phyloP scores from a whole-genome alignment of 2,888 invertebrate species.

The Homarus gammarus region DNA sequence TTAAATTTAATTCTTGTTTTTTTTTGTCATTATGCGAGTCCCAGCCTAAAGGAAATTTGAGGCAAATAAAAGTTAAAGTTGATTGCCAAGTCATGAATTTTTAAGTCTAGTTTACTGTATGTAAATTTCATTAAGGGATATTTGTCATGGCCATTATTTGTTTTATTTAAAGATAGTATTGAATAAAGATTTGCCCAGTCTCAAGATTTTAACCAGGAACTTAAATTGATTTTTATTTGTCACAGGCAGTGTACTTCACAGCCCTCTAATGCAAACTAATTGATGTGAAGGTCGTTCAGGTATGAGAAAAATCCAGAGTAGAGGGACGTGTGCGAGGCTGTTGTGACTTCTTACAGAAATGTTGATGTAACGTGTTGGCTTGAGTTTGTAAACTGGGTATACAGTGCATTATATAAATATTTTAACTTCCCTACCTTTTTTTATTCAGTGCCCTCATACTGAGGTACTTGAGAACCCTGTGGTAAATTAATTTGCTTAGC shows the following conservation, averaged over 20 bases:
- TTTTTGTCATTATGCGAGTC: no score
- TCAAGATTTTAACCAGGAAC: background rate
- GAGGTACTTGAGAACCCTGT: no score
- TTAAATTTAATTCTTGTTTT: no score
- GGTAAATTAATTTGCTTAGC: no score
- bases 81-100: no score
- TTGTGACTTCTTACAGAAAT: conserved; percentile 10
- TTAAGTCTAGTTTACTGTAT: no score
- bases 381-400: background rate
- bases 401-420: conserved; percentile 20
- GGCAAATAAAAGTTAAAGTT: no score
- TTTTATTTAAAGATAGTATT: background rate
- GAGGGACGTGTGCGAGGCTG: conserved; percentile 28
- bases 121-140: no score
- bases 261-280: conserved; percentile 32
- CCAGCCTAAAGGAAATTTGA: no score
- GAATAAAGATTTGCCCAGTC: background rate
- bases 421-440: background rate
- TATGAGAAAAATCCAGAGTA: background rate
- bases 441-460: no score
- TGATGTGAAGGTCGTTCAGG: conserved; percentile 16
- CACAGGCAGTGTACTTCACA: conserved; percentile 40
- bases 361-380: background rate
- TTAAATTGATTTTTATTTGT: conserved; percentile 15
- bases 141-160: no score